These are phyloP conservation scores for Halcyon badia DNA, from an alignment of 2,797 vertebrate genomes.

Conservation along the genomic window DNA sequence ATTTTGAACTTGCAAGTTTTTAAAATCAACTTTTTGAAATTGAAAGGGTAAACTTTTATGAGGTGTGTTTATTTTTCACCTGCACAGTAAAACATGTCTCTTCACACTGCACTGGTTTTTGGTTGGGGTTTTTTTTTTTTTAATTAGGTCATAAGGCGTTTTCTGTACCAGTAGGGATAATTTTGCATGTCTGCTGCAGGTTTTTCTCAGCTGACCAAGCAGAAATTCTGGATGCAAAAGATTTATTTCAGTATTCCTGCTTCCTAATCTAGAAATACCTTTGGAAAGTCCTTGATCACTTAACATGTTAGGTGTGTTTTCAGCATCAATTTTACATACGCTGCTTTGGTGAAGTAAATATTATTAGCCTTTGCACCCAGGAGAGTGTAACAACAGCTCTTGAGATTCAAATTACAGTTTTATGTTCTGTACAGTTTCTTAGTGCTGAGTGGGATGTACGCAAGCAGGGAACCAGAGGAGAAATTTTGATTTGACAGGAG, in stretches of 20 bases:
- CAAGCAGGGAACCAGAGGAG: background rate
- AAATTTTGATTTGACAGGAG: conserved; percentile 31
- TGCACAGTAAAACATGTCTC: background rate
- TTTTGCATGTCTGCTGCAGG: background rate
- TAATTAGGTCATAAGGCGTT: background rate
- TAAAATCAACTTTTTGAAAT: background rate
- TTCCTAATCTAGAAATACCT: background rate
- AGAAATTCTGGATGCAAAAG: background rate
- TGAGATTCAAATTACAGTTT: conserved; percentile 5
- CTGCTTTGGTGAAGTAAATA: conserved; percentile 18
- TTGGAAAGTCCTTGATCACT: background rate
- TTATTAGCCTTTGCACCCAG: conserved; percentile 9
- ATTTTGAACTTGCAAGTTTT: background rate
- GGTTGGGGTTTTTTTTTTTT: background rate
- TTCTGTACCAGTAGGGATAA: background rate
- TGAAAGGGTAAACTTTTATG: background rate
- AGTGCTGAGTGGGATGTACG: background rate
- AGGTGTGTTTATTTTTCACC: background rate
- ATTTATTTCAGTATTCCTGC: background rate
- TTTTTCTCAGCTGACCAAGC: conserved; percentile 15
- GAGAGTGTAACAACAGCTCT: background rate
- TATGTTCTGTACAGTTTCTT: background rate
- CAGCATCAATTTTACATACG: background rate
- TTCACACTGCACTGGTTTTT: background rate
- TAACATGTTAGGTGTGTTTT: background rate